Evolutionary conservation across 2,113 vertebrate species (phyloP), one percentile per base, ranked within the genome.

Genomic region (Lates calcarifer): DNA sequence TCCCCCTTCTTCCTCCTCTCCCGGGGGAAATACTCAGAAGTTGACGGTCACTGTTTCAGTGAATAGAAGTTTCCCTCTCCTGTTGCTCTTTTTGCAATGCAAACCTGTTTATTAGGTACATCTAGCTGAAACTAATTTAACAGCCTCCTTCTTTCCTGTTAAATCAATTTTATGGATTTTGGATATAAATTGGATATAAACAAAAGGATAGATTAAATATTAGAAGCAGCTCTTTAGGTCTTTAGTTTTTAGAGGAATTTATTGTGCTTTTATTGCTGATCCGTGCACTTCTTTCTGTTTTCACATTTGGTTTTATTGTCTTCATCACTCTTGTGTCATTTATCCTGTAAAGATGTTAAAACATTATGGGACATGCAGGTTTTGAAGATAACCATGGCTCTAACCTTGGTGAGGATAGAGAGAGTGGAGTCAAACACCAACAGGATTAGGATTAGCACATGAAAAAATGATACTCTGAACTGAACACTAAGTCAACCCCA

Each of bases 361-460:
- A 22, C 2, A 20, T 29, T 22, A 24, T 24, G n/a, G 51, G 5
- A 58, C 5, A 24, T 17, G 6, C 5, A 26, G 20, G n/a, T 37
- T 18, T 26, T 31, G 43, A 13, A 45, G 18, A 35, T 37, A 4
- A 33, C 13, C 5, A 12, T 20, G 13, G 28, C 26, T 70, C 61
- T 72, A 55, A 33, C n/a, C 33, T 2, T 31, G 45, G 26, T 56
- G 11, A 3, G 18, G 3, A 13, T 6, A 37, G 3, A 33, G 28
- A n/a, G 22, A 45, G 29, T 68, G 43, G 10, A 67, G 35, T 75
- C 41, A 37, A 24, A 51, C 8, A 7, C 1, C 26, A 22, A 70
- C 58, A 45, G 39, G n/a, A 74, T 63, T 64, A 35, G 43, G n/a
- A 66, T 78, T 64, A 66, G 14, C 39, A 13, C 9, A 33, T n/a